Evolutionary conservation across 2,888 invertebrate species (phyloP), one percentile per base, ranked within the genome.

Genomic region (Dryadula phaetusa): DNA sequence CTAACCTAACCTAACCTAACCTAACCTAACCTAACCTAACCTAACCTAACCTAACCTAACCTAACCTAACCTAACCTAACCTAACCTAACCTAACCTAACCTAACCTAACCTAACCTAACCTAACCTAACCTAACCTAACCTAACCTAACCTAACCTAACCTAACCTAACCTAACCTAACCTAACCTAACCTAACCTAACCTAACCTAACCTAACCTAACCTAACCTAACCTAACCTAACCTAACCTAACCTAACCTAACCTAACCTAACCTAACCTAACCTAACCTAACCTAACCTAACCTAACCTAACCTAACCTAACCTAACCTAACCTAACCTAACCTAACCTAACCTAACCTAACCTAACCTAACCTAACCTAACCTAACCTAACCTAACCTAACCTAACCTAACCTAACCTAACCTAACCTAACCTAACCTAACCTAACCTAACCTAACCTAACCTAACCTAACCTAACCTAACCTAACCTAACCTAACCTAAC

Each of bases 81-180:
- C 75, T 75, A 74, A 73, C 73, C 75, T 74, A 74, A 74, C 74
- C 74, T 74, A 75, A 75, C 72, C 74, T 74, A 75, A 73, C 72
- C 72, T 75, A 73, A 73, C 73, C 73, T 71, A 73, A 73, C 73
- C 72, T 72, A 75, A 72, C 72, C 75, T 73, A 73, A 75, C 75
- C 75, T 72, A 73, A 75, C 72, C 75, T 73, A 75, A 75, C 75
- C 75, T 75, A 75, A 73, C 72, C 49, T 49, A 49, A 49, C 49
- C 73, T 73, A 73, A 73, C 74, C 73, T 71, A 74, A 72, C 74
- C 72, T 72, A 64, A 58, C 65, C 69, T 69, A 62, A 65, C 69
- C n/a, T n/a, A 68, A 68, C 70, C 70, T 67, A 67, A 70, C 67
- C 70, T 70, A 70, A 70, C 70, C 67, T 67, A 70, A 67, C 67